Evolutionary conservation across 2,113 vertebrate species (phyloP), one percentile per base, ranked within the genome.

Genomic region (Lota lota): DNA sequence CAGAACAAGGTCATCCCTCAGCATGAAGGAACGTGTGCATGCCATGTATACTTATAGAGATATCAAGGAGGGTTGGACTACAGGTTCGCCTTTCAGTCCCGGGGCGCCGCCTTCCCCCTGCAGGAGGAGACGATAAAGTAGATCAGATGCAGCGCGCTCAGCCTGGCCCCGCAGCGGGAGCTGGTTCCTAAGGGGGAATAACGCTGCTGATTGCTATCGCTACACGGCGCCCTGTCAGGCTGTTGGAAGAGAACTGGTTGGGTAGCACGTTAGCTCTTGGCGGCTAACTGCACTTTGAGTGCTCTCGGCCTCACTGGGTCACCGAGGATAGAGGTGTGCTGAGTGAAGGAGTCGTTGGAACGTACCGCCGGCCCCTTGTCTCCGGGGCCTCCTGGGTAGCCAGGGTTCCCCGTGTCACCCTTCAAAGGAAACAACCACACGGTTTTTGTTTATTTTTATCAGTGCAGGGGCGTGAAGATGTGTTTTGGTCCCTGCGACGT

Each of bases 351-450:
- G 8, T 18, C 4, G 6, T 14, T 53, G 3, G 5, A 22, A 0
- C 28, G 28, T 82, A 90, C 89, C 65, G 0, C 0, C 59, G 0
- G 0, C 22, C 86, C 86, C 15, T 78, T 87, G 3, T 12, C 1
- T 75, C 90, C 90, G 8, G 79, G 76, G 7, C 1, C 5, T 0
- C 90, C 90, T 63, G 79, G 80, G 63, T 59, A 70, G 36, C 90
- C 90, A 66, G 83, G 61, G 54, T 64, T 70, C 76, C 88, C 90
- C 1, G 0, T 28, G 22, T 91, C 89, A 40, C 87, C 86, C 90
- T 91, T 57, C 16, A 3, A 10, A 72, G 66, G 11, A 66, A 5
- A 66, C 17, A 74, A 36, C 3, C 14, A n/a, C 57, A 59, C 7
- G 8, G 40, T 47, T 47, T n/a, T n/a, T n/a, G n/a, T n/a, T n/a